phyloP scores from a whole-genome alignment of 1,140 invertebrate genomes.

The Mamestra configurata region DNA sequence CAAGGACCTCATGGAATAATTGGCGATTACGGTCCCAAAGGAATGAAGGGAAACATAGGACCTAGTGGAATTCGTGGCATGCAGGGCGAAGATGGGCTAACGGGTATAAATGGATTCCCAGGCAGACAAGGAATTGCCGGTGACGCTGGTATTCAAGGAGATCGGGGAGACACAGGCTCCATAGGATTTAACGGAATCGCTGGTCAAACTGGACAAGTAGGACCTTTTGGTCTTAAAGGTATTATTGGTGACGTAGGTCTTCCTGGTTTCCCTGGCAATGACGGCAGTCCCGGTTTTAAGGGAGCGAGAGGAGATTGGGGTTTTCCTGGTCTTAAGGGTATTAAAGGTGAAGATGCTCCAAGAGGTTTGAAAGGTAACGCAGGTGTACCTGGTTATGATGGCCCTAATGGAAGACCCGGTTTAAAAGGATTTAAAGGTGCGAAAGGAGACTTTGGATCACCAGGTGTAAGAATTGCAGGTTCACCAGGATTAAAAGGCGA shows the following conservation, averaged over 20 bases:
- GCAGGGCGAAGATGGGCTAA: slow-evolving; percentile 78
- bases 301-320: slow-evolving; percentile 89
- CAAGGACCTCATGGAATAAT: slow-evolving; percentile 80
- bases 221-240: slow-evolving; percentile 88
- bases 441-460: slow-evolving; percentile 79
- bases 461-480: slow-evolving; percentile 67
- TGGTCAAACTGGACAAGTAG: slow-evolving; percentile 81
- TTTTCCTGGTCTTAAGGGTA: slow-evolving; percentile 70
- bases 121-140: slow-evolving; percentile 89
- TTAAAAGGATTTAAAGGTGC: slow-evolving; percentile 64
- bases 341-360: slow-evolving; percentile 87
- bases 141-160: slow-evolving; percentile 87
- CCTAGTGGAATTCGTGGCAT: slow-evolving; percentile 79
- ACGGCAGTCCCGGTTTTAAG: slow-evolving; percentile 90
- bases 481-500: slow-evolving; percentile 84
- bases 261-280: slow-evolving; percentile 66
- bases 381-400: slow-evolving; percentile 82
- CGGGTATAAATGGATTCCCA: slow-evolving; percentile 76
- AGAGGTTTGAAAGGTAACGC: slow-evolving; percentile 79
- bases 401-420: slow-evolving; percentile 70
- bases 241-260: slow-evolving; percentile 68
- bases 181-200: slow-evolving; percentile 89
- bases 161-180: slow-evolving; percentile 55
- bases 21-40: slow-evolving; percentile 84
- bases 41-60: slow-evolving; percentile 85